phyloP scores from a whole-genome alignment of 2,888 invertebrate species.

The Synergus japonicus region DNA sequence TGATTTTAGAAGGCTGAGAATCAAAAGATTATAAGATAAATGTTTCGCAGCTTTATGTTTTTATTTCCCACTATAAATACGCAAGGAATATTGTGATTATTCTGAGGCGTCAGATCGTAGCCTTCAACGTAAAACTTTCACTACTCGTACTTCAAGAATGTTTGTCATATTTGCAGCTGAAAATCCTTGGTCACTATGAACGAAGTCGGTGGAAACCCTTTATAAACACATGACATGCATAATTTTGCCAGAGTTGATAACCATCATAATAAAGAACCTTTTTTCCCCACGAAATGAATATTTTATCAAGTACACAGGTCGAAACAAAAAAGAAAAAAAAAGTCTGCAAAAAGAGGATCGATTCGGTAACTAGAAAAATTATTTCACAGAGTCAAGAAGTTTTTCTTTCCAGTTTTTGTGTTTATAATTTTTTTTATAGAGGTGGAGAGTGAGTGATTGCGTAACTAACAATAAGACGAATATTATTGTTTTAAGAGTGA shows the following conservation, averaged over 20 bases:
- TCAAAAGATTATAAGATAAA: too few relatives aligned
- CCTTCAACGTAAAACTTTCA: conserved; percentile 29
- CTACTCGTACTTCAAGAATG: conserved; percentile 11
- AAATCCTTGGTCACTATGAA: conserved; percentile 12
- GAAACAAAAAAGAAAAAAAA: neutral
- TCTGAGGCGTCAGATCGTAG: neutral
- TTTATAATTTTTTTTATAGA: too few relatives aligned
- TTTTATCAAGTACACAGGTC: neutral
- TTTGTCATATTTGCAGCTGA: conserved; percentile 26
- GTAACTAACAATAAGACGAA: too few relatives aligned
- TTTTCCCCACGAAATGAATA: neutral
- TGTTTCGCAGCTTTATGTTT: too few relatives aligned
- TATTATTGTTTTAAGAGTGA: neutral
- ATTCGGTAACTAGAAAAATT: neutral
- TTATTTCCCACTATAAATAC: too few relatives aligned
- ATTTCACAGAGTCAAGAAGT: too few relatives aligned
- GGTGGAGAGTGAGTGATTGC: too few relatives aligned
- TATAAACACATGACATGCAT: conserved; percentile 7
- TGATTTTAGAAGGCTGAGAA: too few relatives aligned
- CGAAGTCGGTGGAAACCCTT: too few relatives aligned
- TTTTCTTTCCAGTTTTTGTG: too few relatives aligned
- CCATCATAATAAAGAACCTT: neutral
- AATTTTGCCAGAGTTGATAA: conserved; percentile 20
- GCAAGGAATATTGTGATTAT: neutral
- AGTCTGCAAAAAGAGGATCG: neutral